A percentile compares a stretch with the other conserved stretches of the same genome.
These are phyloP conservation scores for Meteorus cinctellus DNA, from an alignment of 2,888 invertebrate genomes.

Conservation along the genomic window DNA sequence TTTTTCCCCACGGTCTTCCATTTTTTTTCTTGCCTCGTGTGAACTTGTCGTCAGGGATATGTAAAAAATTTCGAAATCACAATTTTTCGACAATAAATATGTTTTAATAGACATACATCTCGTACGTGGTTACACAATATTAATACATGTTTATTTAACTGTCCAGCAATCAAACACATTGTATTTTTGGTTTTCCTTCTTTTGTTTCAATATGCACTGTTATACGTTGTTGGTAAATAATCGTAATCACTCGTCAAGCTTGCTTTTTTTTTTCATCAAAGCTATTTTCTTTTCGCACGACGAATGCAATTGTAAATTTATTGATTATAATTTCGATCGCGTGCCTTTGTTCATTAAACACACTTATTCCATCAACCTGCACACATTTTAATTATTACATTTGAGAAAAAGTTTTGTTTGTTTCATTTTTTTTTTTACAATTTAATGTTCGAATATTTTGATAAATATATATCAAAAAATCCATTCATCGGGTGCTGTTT, in stretches of 20 bases:
- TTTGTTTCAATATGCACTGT: slow-evolving; percentile 56
- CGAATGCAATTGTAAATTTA: slow-evolving; percentile 50
- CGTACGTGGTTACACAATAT: slow-evolving; percentile 73
- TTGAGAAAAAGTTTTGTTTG: background rate
- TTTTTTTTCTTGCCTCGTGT: no score
- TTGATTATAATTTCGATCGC: slow-evolving; percentile 50
- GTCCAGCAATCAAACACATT: slow-evolving; percentile 74
- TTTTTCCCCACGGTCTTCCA: no score
- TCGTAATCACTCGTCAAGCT: slow-evolving; percentile 52
- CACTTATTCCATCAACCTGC: background rate
- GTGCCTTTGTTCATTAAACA: slow-evolving; percentile 28
- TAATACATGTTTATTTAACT: slow-evolving; percentile 74
- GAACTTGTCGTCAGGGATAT: background rate
- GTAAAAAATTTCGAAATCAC: background rate
- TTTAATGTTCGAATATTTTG: slow-evolving; percentile 22
- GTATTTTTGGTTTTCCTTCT: slow-evolving; percentile 55
- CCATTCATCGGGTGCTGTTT: slow-evolving; percentile 39
- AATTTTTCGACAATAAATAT: slow-evolving; percentile 71
- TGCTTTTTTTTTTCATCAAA: slow-evolving; percentile 33
- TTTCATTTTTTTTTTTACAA: slow-evolving; percentile 21
- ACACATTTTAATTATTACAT: slow-evolving; percentile 28
- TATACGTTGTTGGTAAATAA: slow-evolving; percentile 64
- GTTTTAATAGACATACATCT: slow-evolving; percentile 74
- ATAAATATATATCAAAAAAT: slow-evolving; percentile 39
- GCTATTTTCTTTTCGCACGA: slow-evolving; percentile 46